Evolutionary conservation across 2,888 invertebrate species (phyloP).

Genomic region (Pandemis corylana): DNA sequence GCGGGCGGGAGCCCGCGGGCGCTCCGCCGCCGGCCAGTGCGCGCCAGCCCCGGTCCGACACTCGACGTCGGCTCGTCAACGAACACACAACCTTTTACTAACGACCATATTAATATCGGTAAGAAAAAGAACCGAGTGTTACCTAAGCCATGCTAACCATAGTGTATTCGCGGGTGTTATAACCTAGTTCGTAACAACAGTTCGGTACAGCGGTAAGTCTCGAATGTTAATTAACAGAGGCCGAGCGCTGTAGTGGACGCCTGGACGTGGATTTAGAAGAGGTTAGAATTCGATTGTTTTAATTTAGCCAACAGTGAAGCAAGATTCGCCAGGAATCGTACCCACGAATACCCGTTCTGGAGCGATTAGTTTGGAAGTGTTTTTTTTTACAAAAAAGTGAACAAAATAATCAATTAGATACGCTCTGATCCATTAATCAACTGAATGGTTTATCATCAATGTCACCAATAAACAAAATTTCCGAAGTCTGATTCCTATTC

Average conservation of each 20-base stretch:
- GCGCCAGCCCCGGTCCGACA: slow-evolving; percentile 83
- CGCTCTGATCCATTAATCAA: not conserved
- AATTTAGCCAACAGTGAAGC: not conserved
- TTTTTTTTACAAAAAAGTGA: slow-evolving; percentile 1
- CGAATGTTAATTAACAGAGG: slow-evolving; percentile 42
- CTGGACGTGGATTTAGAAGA: not conserved
- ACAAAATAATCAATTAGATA: not conserved
- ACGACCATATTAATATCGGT: slow-evolving; percentile 81
- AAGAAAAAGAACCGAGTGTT: slow-evolving; percentile 69
- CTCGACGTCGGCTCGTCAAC: slow-evolving; percentile 85
- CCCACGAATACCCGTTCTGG: not conserved
- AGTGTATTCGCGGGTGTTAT: slow-evolving; percentile 50
- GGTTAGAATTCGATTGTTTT: not conserved
- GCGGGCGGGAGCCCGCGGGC: slow-evolving; percentile 43
- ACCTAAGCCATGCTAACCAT: slow-evolving; percentile 63
- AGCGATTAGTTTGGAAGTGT: not conserved
- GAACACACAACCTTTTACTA: slow-evolving; percentile 74
- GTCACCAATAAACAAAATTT: not conserved
- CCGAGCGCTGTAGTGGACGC: not conserved
- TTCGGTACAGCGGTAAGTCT: slow-evolving; percentile 70
- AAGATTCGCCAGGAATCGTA: not conserved
- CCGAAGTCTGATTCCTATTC: not conserved
- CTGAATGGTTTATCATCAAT: not conserved
- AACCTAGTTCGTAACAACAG: slow-evolving; percentile 20
- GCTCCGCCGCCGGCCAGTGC: slow-evolving; percentile 72